Base-by-base conservation (phyloP, 2,113 vertebrate species). In the Leucoraja erinaceus region DNA sequence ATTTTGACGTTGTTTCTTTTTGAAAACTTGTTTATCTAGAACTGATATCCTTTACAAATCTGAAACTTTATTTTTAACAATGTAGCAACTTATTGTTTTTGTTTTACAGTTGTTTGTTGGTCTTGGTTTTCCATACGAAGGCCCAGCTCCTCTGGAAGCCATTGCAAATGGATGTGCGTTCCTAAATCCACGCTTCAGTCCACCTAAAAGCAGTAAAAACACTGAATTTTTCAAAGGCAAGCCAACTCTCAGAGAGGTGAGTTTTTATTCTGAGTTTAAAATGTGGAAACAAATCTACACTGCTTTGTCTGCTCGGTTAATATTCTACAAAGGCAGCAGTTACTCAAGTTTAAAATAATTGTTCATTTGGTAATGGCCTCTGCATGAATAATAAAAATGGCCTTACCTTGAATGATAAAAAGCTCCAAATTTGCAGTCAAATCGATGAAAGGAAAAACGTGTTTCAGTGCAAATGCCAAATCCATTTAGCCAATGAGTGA, bases 151-250 rank as follows among this genome's bases (percentile, higher is more conserved):
- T 5, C 94, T 99, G 88, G 99, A 99, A 94, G 99, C 99, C 93
- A 99, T 99, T 90, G 99, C 99, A 93, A 99, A 99, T 93, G 99
- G 99, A 94, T 99, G 98, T 61, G 98, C 98, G 90, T 99, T 99
- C 95, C 96, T 99, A 93, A 99, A 99, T 95, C 97, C 98, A 81
- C 98, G 97, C 93, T 99, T 99, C 95, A 97, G 94, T 93, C 98
- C 98, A 11, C 96, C 99, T 0, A 99, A 99, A 96, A 99, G 98
- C 95, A 99, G 99, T 97, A 99, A 99, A 95, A 99, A 99, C 95
- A 98, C 99, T 0, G 98, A 99, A 93, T 99, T 99, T 96, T 99
- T 99, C 96, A 99, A 99, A 94, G 99, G 98, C 88, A 99, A 99
- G 90, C 99, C 99, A 94, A 99, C 98, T 0, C 96, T 99, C 78